phyloP scores from a whole-genome alignment of 2,888 invertebrate genomes.

The Rambutsinella grinnellia region DNA sequence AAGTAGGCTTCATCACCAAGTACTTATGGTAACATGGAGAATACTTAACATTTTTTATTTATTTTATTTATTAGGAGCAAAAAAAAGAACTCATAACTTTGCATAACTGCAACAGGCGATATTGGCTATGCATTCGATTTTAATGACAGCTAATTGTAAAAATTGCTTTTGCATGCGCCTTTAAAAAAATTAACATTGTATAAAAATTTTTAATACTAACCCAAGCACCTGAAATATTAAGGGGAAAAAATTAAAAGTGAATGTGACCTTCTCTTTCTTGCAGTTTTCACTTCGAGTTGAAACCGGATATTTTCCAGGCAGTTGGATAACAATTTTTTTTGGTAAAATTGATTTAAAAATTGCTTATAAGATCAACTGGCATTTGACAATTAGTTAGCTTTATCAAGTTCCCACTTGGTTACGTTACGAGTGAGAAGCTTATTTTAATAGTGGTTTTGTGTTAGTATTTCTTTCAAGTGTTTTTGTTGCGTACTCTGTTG shows the following conservation, averaged over 20 bases:
- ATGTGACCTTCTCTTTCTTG: background rate
- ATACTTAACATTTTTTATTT: background rate
- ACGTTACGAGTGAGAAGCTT: too few relatives aligned
- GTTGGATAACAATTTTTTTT: constrained; percentile 41
- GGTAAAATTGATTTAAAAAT: too few relatives aligned
- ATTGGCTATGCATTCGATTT: background rate
- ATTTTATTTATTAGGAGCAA: constrained; percentile 3
- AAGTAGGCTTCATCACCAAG: constrained; percentile 19
- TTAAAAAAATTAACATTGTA: too few relatives aligned
- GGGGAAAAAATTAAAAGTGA: too few relatives aligned
- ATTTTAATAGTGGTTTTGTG: too few relatives aligned
- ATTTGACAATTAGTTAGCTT: too few relatives aligned
- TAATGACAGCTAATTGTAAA: background rate
- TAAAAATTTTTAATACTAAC: too few relatives aligned
- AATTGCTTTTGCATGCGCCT: background rate
- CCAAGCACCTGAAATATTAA: too few relatives aligned
- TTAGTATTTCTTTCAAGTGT: too few relatives aligned
- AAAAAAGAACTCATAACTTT: background rate
- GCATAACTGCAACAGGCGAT: background rate
- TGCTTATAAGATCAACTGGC: too few relatives aligned
- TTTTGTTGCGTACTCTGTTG: too few relatives aligned
- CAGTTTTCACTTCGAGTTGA: constrained; percentile 38
- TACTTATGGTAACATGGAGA: constrained; percentile 46
- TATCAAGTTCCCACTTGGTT: too few relatives aligned
- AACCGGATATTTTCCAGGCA: constrained; percentile 45